A percentile compares a stretch with the other conserved stretches of the same genome.
These are phyloP conservation scores for Gisinianus flammeolus DNA, from an alignment of 2,888 invertebrate species.

Conservation along the genomic window DNA sequence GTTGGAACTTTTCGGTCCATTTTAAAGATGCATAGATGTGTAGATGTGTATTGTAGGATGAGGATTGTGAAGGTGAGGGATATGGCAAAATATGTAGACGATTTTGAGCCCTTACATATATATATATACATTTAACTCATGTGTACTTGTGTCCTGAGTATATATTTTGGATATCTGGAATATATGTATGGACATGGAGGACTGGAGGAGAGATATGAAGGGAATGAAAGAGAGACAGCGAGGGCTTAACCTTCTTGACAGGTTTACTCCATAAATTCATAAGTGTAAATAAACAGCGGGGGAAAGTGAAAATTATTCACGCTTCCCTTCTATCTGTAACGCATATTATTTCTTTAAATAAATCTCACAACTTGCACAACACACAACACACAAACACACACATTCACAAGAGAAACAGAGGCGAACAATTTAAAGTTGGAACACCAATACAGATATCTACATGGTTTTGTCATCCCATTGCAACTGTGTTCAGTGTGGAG, in stretches of 20 bases:
- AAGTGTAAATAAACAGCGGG: constrained; percentile 38
- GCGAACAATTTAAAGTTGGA: no score
- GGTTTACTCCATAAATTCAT: constrained; percentile 41
- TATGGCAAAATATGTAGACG: not conserved
- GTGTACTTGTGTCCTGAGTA: not conserved
- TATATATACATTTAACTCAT: not conserved
- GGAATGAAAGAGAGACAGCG: constrained; percentile 30
- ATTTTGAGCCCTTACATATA: not conserved
- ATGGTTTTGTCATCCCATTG: no score
- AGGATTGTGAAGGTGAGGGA: not conserved
- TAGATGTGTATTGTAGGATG: not conserved
- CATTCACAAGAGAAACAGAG: no score
- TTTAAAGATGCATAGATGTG: not conserved
- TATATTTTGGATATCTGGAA: not conserved
- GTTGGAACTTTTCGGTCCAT: not conserved
- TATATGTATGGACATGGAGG: not conserved
- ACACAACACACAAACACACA: not conserved
- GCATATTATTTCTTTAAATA: not conserved
- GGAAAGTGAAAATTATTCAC: constrained; percentile 39
- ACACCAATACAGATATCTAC: no score
- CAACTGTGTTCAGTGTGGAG: no score
- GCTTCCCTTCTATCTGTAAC: constrained; percentile 16
- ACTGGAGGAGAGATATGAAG: not conserved
- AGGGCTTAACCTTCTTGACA: constrained; percentile 39
- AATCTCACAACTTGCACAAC: no score